These are phyloP conservation scores for Campylomormyrus tamandua DNA, from an alignment of 2,113 vertebrate genomes.

Conservation along the genomic window DNA sequence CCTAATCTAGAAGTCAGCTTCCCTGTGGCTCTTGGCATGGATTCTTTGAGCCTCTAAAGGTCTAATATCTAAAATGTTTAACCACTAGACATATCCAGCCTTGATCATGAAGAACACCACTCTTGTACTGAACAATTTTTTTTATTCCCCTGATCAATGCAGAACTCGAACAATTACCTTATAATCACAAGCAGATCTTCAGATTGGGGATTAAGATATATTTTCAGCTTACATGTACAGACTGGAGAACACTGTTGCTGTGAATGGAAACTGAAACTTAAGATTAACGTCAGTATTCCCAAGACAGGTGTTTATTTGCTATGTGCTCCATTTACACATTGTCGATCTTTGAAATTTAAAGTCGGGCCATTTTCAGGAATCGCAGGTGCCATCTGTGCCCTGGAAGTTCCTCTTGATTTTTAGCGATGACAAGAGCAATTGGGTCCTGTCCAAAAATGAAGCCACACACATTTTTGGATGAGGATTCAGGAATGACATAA, in stretches of 20 bases:
- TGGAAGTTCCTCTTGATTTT: constrained; percentile 34
- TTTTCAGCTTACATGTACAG: not conserved
- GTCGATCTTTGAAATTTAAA: constrained; percentile 21
- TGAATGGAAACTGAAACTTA: not conserved
- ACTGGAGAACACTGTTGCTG: not conserved
- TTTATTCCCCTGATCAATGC: not conserved
- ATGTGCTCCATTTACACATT: constrained; percentile 16
- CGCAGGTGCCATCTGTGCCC: constrained; percentile 32
- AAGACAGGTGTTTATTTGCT: not conserved
- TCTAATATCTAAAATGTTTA: constrained; percentile 8
- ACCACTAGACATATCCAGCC: not conserved
- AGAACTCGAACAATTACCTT: not conserved
- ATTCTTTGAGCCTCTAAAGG: not conserved
- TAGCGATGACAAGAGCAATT: constrained; percentile 48
- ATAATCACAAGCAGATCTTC: not conserved
- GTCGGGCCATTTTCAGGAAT: constrained; percentile 38
- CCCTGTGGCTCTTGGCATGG: not conserved
- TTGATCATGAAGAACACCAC: not conserved
- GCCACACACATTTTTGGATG: constrained; percentile 36
- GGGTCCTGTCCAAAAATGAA: constrained; percentile 38
- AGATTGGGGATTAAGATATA: not conserved
- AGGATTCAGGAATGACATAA: constrained; percentile 50
- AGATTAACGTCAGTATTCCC: not conserved
- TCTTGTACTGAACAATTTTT: not conserved
- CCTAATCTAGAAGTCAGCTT: not conserved